phyloP scores from a whole-genome alignment of 64 coral and sea anemone species.

The Actinia tenebrosa region DNA sequence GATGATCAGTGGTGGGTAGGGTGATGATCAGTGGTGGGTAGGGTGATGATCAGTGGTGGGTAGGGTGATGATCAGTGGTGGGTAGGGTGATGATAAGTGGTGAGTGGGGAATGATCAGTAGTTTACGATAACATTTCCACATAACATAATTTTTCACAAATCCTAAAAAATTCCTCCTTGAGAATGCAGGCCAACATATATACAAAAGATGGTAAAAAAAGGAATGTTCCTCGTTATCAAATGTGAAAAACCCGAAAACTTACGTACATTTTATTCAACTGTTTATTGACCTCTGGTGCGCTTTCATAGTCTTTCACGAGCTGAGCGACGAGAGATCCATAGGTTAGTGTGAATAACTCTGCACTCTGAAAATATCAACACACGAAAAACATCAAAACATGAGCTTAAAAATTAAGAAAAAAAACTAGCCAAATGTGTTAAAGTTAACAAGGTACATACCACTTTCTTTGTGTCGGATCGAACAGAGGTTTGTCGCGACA shows the following conservation, averaged over 20 bases:
- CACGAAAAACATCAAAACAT: background rate
- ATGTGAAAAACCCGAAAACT: background rate
- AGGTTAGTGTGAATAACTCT: constrained; percentile 83
- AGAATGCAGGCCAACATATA: too few species aligned
- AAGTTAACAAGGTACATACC: constrained; percentile 43
- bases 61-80: too few species aligned
- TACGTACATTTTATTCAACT: constrained; percentile 90
- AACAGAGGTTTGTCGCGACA: constrained; percentile 91
- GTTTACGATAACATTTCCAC: too few species aligned
- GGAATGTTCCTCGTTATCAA: too few species aligned
- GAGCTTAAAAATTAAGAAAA: background rate
- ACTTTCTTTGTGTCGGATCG: constrained; percentile 90
- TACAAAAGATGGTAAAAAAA: too few species aligned
- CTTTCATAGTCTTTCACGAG: constrained; percentile 98
- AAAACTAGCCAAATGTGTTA: background rate
- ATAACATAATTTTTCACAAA: too few species aligned
- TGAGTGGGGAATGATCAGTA: background rate
- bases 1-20: background rate
- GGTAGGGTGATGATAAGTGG: too few species aligned
- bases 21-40: too few species aligned
- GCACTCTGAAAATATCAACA: constrained; percentile 61
- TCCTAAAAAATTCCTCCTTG: too few species aligned
- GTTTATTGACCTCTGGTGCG: constrained; percentile 86
- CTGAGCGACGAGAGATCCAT: constrained; percentile 88
- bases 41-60: too few species aligned